Conservation (phyloP, 2,113 vertebrate species). For the Donacobius atricapilla region DNA sequence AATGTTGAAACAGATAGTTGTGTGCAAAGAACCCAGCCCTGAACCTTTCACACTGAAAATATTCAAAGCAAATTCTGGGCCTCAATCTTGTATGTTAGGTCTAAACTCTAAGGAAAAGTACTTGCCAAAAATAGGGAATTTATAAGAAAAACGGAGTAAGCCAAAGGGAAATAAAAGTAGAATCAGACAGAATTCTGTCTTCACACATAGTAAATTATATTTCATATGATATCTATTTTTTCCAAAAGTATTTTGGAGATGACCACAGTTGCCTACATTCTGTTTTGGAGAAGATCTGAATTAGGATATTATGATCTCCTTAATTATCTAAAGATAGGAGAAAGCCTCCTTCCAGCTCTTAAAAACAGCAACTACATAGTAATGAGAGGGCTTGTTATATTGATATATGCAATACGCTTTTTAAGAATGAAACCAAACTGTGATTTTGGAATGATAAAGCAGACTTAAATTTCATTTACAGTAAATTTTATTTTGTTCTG, state of each 20-base stretch:
- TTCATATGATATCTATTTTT: background rate
- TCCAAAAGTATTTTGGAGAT: background rate
- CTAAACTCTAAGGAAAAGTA: background rate
- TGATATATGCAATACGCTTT: background rate
- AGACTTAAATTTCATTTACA: background rate
- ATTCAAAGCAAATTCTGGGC: background rate
- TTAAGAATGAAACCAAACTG: background rate
- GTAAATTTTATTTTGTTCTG: background rate
- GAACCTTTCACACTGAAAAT: background rate
- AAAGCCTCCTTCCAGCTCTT: background rate
- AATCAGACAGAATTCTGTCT: background rate
- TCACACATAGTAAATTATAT: background rate
- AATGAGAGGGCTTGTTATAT: background rate
- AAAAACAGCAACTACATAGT: background rate
- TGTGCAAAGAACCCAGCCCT: fast-evolving
- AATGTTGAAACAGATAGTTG: background rate
- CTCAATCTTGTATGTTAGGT: background rate
- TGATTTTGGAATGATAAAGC: background rate
- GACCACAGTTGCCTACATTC: background rate
- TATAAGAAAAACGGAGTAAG: background rate
- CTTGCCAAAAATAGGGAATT: fast-evolving
- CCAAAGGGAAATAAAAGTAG: background rate
- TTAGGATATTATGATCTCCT: background rate
- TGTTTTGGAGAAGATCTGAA: background rate
- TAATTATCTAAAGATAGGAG: background rate